Evolutionary conservation across 2,113 vertebrate genomes (phyloP), one percentile per base, ranked within the genome.

Genomic region (Plotosus lineatus): DNA sequence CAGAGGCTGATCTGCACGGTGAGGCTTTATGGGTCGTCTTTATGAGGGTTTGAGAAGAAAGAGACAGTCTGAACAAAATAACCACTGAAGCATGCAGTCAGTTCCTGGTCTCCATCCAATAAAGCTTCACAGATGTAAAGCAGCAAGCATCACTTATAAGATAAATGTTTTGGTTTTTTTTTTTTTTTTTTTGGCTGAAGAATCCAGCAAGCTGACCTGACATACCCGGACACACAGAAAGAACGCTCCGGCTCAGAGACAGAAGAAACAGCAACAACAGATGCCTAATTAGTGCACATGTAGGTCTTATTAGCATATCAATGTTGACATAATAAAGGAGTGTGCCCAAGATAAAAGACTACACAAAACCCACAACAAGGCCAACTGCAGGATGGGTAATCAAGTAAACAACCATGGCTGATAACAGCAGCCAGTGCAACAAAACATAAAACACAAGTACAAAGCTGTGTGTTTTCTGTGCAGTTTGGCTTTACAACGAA

Each of bases 291-390:
- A 66, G 33, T 74, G 12, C 0, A 6, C 12, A 33, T 60, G 33
- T 56, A 68, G 53, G 38, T 31, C 65, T 73, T 28, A 81, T 85
- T 80, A 77, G 74, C 84, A 85, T 85, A 58, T 78, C 26, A 75
- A 69, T 78, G 76, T 58, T 82, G 61, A 56, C 80, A 82, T 48
- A 76, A 82, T 69, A 82, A 76, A 77, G 73, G 61, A 61, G 42
- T 69, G 61, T 56, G 44, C 50, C 26, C 23, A 23, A 3, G 68
- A 48, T 36, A 82, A 76, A 76, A 76, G 73, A 33, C 26, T 10
- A 28, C 40, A 26, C 40, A 66, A 36, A 68, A 50, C 17, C 40
- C 69, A 79, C 19, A 79, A 73, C 77, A 75, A 73, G 38, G 51
- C 68, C 5, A 61, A 23, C 12, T 1, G 11, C 56, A 58, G 23